Evolutionary conservation across 2,797 vertebrate genomes (phyloP), one percentile per base, ranked within the genome.

Genomic region (Falco biarmicus): DNA sequence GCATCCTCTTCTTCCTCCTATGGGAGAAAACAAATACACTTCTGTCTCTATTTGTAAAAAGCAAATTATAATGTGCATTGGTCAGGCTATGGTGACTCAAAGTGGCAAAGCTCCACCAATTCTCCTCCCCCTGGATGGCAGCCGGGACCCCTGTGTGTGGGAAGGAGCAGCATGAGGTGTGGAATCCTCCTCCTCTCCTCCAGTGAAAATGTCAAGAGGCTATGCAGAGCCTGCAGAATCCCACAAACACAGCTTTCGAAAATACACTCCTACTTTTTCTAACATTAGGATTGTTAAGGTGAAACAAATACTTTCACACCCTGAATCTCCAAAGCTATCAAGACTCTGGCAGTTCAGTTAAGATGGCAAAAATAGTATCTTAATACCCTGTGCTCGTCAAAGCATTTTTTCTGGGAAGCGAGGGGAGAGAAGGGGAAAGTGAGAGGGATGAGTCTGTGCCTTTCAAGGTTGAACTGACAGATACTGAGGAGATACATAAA

Each of bases 61-160:
- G 21, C 37, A 61, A 25, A 31, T 57, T 43, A 71, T 47, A 71
- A 39, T 6, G 21, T 48, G 54, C 31, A 15, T 24, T 31, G 31
- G 48, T 59, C 63, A 78, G 57, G 31, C 57, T 79, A 25, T 3
- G 5, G n/a, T 54, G 50, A 82, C 66, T 66, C 43, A 45, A 34
- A 57, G 29, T 53, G 56, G 28, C 9, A 45, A 80, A 61, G 65
- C 50, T 69, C 39, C 56, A 65, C 61, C 71, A 64, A 5, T 37
- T 65, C 74, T 75, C 21, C 56, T 69, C 34, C 31, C 11, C 2
- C 31, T 29, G 28, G 45, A 53, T 5, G 45, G 41, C 61, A 54
- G 45, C 76, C 1, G 1, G 71, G 56, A 63, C 11, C 21, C 51
- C 41, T 69, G 18, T 2, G 0, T 0, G 3, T 13, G 29, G 64